Evolutionary conservation across 2,113 vertebrate species (phyloP), one percentile per base, ranked within the genome.

Genomic region (Carassius gibelio): DNA sequence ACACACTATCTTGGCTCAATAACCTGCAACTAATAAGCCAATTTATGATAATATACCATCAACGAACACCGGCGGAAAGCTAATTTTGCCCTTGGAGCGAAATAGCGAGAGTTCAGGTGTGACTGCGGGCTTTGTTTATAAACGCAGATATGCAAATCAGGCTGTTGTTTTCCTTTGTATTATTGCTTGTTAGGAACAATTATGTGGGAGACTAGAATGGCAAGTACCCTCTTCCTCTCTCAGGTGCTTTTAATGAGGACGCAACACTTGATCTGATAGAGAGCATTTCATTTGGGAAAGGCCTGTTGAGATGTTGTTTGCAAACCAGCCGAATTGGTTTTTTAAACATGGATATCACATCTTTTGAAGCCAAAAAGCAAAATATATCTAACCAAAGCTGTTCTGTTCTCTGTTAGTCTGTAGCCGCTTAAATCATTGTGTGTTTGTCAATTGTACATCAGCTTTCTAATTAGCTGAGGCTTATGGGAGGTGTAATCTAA

Each of bases 401-500:
- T 42, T 80, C 30, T 69, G 38, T 75, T 26, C 19, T 5, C 89
- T 90, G 85, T 90, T 89, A 90, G 48, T 79, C 82, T 88, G 82
- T 84, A 84, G 86, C 85, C 81, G 75, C 52, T 76, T 50, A 52
- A 71, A 85, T 62, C 26, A 80, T 82, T 30, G 45, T 21, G 23
- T 81, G 69, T 72, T 21, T n/a, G 55, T 81, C 57, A 50, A 77
- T 15, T n/a, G 72, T 83, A 75, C 42, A 38, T 19, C 57, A 79
- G 64, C 50, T 71, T 90, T 88, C 86, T 93, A 93, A 95, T 95
- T 92, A 94, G 90, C 85, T 62, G 79, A 87, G 90, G 90, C 89
- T 90, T 90, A 84, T 86, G 90, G 89, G 90, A 86, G 88, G 85
- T 90, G 90, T 92, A 92, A 94, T 94, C 91, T 93, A 82, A 87